Base-by-base conservation (phyloP, 1,140 invertebrate species). In the Drosophila nigrodunni region DNA sequence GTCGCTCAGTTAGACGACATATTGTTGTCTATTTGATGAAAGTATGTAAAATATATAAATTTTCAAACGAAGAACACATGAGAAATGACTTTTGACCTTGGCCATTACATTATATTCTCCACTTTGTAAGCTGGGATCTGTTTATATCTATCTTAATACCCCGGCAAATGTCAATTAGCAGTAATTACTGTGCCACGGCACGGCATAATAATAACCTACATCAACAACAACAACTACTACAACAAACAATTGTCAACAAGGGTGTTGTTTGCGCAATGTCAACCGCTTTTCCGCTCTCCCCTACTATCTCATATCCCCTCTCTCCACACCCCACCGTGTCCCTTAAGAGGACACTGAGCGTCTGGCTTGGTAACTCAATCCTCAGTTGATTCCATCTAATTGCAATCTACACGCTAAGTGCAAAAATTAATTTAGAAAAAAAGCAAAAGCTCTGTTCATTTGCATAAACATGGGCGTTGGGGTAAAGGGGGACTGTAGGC, bases 381-480 rank as follows among this genome's bases (percentile, higher is more conserved):
- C 70, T 46, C 67, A 54, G 54, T 71, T 46, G 58, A 52, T 76
- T 65, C 59, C 59, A 43, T 52, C 74, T 80, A 87, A 87, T 81
- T 85, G 80, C 78, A 85, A 77, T 78, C 77, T 89, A 81, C 78
- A 76, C 72, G 86, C 76, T 78, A 83, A 85, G 86, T 89, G 85
- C 80, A 85, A 74, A 89, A 85, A 85, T 89, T 89, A 89, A 89
- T 89, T 89, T 76, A 74, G 35, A 60, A 73, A 73, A 74, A 54
- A 65, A 30, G 7, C 9, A 55, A 77, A 58, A 66, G 55, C 52
- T 15, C 34, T 49, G 67, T 52, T 88, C 77, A 88, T 87, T 87
- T 88, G 69, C 82, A 88, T 83, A 15, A 7, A 72, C 25, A 59
- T 44, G 21, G 34, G 8, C 15, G 8, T 2, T 10, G 25, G 13